Evolutionary conservation across 92 coral and sea anemone genomes (phyloP), one percentile per base, ranked within the genome.

Genomic region (Actinernus sp.): DNA sequence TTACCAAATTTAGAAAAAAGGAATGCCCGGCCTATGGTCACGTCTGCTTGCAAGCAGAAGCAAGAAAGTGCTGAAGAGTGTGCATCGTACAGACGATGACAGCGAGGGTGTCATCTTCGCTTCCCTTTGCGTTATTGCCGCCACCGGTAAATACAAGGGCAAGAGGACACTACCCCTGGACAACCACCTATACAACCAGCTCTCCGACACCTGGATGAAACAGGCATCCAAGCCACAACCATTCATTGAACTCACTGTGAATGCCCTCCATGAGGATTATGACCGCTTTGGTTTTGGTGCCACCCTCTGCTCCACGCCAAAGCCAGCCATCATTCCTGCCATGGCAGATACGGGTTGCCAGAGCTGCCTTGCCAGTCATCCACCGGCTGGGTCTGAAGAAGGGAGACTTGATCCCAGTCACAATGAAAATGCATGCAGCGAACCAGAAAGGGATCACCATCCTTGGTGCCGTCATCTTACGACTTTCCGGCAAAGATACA

Each of bases 11-110:
- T 21, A 32, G 83, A 24, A 65, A 63, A n/a, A 21, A 24, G 6
- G 78, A 71, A 34, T 73, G 86, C 71, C 92, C 76, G 1, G 87
- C 83, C 36, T 78, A 55, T 26, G 91, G 86, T 18, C 38, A 56
- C 33, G 33, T 20, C 17, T 78, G 91, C 36, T 26, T 49, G 24
- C 85, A 68, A 27, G 3, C 46, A 1, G 17, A 31, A 4, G 29
- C 34, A 8, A 39, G 11, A 45, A 38, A 38, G 11, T 30, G 41
- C n/a, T n/a, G n/a, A n/a, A n/a, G n/a, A n/a, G n/a, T n/a, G n/a
- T n/a, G n/a, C n/a, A n/a, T n/a, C n/a, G n/a, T n/a, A n/a, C n/a
- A n/a, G n/a, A n/a, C n/a, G n/a, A n/a, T n/a, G n/a, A n/a, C n/a
- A n/a, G n/a, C 24, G 71, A 69, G 30, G 48, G 72, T 17, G 88